Conservation (phyloP, 2,113 vertebrate species). For the Forbesichthys agassizii region DNA sequence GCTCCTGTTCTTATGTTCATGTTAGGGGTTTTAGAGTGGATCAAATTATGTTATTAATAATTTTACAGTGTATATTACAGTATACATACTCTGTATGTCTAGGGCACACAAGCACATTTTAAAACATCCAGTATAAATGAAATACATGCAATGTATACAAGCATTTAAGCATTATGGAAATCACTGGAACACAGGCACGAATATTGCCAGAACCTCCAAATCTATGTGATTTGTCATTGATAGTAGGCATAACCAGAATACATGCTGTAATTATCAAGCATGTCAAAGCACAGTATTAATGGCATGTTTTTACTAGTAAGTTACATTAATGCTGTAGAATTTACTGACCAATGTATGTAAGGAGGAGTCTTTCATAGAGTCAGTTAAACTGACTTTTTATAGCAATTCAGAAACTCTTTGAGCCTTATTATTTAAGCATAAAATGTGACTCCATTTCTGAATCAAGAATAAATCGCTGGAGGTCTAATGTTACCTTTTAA, state of each 20-base stretch:
- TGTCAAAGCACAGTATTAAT: constrained; percentile 30
- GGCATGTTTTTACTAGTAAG: not conserved
- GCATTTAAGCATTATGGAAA: constrained; percentile 47
- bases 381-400: constrained; percentile 4
- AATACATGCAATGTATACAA: constrained; percentile 57
- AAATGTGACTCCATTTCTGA: not conserved
- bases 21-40: no score
- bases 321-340: constrained; percentile 28
- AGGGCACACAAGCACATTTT: not conserved
- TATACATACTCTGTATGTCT: no score
- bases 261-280: constrained; percentile 81
- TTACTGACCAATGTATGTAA: not conserved
- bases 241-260: constrained; percentile 72
- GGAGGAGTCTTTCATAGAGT: not conserved
- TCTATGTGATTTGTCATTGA: constrained; percentile 60
- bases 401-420: constrained; percentile 24
- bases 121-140: constrained; percentile 32
- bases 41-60: constrained; percentile 16
- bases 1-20: no score
- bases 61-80: constrained; percentile 30
- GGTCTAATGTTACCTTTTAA: constrained; percentile 23
- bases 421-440: not conserved
- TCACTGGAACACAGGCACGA: constrained; percentile 29
- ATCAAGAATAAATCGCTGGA: constrained; percentile 34
- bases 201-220: constrained; percentile 55